Base-by-base conservation (phyloP, 2,797 vertebrate species). In the Falco biarmicus region DNA sequence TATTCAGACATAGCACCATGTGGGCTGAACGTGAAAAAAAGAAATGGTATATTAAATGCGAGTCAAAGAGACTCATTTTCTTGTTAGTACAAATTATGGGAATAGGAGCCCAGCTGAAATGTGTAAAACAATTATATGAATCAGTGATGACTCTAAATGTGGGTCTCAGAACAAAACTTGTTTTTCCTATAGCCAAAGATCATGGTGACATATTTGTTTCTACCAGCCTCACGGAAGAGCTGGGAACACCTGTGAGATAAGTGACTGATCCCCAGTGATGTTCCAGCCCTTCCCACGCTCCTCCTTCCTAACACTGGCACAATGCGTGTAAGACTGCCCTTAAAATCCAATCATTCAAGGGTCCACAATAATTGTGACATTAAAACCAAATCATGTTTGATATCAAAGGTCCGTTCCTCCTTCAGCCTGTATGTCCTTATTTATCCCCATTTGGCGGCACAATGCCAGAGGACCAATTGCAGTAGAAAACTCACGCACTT, bases 1-100 rank as follows among this genome's bases (percentile, higher is more conserved):
- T 95, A 89, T 95, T 94, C 96, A 94, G 88, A 78, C 94, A 79
- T 87, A 92, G 90, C 51, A 92, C 51, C 88, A 76, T 74, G 90
- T 94, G 88, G 96, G 93, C 86, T 95, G 93, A 78, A 94, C 57
- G 90, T 82, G 85, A 88, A 93, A 95, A 95, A 41, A 61, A 95
- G 60, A 73, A 91, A 91, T 60, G 70, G 68, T 74, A 53, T 86
- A 95, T 87, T 68, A 92, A 90, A 95, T 56, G 78, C 0, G 0
- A 74, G 88, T 90, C 85, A 56, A 84, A 74, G 37, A 94, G 70
- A 88, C 53, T 88, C 1, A 65, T 90, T 95, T 93, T 93, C 85
- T 88, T 94, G 80, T 87, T 96, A 74, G 95, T 59, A 79, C 48
- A 87, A 95, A 92, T 91, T 57, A 76, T 64, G 51, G 86, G 70